Conservation (phyloP, 92 coral and sea anemone species). For the Anthopleura xanthogrammica region DNA sequence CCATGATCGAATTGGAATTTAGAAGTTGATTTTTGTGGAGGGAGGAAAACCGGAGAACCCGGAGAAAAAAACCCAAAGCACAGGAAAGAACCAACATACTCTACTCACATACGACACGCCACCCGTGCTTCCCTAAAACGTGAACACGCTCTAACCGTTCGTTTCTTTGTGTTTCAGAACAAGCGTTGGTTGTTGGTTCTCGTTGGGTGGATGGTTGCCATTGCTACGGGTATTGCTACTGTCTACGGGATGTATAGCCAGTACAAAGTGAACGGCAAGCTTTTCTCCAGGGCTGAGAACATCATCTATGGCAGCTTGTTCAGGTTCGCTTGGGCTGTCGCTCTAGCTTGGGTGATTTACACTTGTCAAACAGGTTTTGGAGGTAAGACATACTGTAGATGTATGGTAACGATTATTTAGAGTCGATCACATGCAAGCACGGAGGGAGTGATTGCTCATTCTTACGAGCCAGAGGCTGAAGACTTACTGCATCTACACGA, state of each 20-base stretch:
- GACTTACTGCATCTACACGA: no score
- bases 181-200: neutral
- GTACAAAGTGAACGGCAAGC: slow-evolving; percentile 25
- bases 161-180: neutral
- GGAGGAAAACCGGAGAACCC: no score
- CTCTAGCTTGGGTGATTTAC: slow-evolving; percentile 80
- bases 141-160: neutral
- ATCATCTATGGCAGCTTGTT: slow-evolving; percentile 67
- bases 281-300: slow-evolving; percentile 65
- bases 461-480: no score
- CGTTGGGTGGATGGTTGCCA: slow-evolving; percentile 74
- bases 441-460: no score
- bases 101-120: no score
- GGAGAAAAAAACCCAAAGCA: no score
- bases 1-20: no score
- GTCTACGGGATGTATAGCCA: slow-evolving; percentile 64
- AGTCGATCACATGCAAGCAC: no score
- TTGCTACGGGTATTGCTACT: slow-evolving; percentile 43
- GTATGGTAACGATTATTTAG: no score
- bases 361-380: slow-evolving; percentile 74
- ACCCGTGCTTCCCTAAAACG: no score
- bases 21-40: no score
- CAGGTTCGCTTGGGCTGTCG: slow-evolving; percentile 76
- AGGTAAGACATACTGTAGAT: slow-evolving; percentile 34
- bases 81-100: no score